Conservation (phyloP, 2,888 invertebrate species). For the Pecten maximus region DNA sequence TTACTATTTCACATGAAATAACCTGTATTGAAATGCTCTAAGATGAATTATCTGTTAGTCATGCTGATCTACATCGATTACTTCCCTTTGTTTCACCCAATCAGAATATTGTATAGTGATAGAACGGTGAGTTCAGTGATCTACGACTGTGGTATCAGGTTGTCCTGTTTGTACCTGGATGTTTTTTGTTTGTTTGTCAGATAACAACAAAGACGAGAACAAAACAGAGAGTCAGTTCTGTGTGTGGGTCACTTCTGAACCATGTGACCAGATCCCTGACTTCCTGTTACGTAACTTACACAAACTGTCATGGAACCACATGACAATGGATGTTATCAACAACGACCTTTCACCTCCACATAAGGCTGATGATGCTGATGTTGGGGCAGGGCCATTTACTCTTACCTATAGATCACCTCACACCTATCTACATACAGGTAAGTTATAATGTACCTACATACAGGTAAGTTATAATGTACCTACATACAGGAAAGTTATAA, state of each 20-base stretch:
- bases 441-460: constrained; percentile 2
- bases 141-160: no score
- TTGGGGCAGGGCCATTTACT: constrained; percentile 58
- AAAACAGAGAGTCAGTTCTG: constrained; percentile 71
- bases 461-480: background rate
- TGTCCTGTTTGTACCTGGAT: no score
- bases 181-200: constrained; percentile 53
- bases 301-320: constrained; percentile 75
- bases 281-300: constrained; percentile 73
- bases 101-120: background rate
- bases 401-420: constrained; percentile 62
- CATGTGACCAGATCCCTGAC: constrained; percentile 68
- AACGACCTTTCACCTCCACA: constrained; percentile 47
- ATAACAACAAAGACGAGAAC: constrained; percentile 65
- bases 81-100: background rate
- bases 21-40: background rate
- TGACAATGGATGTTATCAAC: constrained; percentile 63
- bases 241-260: constrained; percentile 78
- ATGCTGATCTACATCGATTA: no score
- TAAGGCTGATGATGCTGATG: constrained; percentile 54
- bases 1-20: no score
- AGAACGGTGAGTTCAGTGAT: background rate
- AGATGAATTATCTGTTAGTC: no score
- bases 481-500: background rate
- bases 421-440: constrained; percentile 66